phyloP scores from a whole-genome alignment of 1,140 invertebrate genomes.

The Batillaria attramentaria region DNA sequence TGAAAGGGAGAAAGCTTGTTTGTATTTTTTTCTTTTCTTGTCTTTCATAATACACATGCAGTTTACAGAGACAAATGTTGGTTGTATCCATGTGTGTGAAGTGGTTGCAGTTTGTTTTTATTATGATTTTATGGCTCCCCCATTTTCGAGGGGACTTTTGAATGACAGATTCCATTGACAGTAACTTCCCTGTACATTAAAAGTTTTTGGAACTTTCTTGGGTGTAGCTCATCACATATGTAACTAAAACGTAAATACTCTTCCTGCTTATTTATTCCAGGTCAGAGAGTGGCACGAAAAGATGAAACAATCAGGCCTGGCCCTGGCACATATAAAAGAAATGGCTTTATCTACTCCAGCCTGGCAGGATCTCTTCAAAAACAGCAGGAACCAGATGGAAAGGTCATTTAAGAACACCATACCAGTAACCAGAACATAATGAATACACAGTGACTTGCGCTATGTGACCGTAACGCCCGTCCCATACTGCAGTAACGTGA shows the following conservation, averaged over 20 bases:
- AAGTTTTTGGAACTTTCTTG: neutral
- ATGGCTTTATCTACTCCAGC: slow-evolving; percentile 89
- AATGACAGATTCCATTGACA: neutral
- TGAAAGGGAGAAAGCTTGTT: too few relatives aligned
- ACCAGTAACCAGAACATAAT: too few relatives aligned
- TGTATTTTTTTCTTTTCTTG: too few relatives aligned
- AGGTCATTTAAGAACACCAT: too few relatives aligned
- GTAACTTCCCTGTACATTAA: neutral
- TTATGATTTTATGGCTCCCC: neutral
- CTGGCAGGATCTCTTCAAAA: slow-evolving; percentile 82
- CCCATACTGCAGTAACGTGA: too few relatives aligned
- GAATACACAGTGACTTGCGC: too few relatives aligned
- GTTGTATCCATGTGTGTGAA: too few relatives aligned
- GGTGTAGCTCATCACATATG: neutral
- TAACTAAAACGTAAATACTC: neutral
- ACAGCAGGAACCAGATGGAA: slow-evolving; percentile 42
- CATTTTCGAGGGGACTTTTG: too few relatives aligned
- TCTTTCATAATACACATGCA: too few relatives aligned
- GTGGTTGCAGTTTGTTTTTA: too few relatives aligned
- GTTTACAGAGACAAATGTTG: too few relatives aligned
- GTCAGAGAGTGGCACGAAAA: slow-evolving; percentile 58
- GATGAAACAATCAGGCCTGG: slow-evolving; percentile 50
- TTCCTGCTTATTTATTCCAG: slow-evolving; percentile 45
- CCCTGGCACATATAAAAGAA: slow-evolving; percentile 84
- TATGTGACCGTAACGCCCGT: too few relatives aligned